Evolutionary conservation across 2,113 vertebrate genomes (phyloP).

Genomic region (Otocyon megalotis): DNA sequence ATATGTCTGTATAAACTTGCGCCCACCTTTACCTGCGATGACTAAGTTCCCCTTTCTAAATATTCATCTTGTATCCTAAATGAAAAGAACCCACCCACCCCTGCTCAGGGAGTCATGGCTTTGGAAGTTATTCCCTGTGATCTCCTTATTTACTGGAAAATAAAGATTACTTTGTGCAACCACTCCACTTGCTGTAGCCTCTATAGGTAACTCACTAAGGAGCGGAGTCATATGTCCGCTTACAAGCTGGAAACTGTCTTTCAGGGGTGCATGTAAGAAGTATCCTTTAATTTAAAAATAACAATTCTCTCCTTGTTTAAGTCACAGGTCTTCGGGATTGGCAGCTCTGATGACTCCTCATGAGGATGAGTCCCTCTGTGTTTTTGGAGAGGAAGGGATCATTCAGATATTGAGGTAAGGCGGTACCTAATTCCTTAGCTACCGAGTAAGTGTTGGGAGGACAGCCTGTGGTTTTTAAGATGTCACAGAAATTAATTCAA

Average conservation of each 20-base stretch:
- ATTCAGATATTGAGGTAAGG: background rate
- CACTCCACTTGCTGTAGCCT: background rate
- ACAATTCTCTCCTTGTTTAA: background rate
- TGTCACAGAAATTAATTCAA: accelerated
- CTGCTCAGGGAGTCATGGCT: background rate
- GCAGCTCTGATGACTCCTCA: background rate
- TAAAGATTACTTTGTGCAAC: background rate
- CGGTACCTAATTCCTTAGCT: background rate
- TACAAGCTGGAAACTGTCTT: background rate
- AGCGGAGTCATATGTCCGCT: background rate
- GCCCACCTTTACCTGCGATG: background rate
- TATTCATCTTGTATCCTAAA: background rate
- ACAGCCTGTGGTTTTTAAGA: background rate
- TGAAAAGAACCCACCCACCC: background rate
- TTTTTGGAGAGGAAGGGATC: background rate
- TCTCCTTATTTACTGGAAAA: background rate
- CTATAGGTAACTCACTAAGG: background rate
- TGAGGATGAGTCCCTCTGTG: background rate
- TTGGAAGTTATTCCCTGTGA: background rate
- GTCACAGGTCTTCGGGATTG: background rate
- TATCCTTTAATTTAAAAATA: background rate
- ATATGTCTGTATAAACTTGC: background rate
- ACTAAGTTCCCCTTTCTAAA: background rate
- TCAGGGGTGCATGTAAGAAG: background rate
- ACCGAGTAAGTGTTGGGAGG: background rate